Percentiles rank a stretch among this genome's conserved stretches.
Conservation (phyloP, 2,888 invertebrate genomes). For the Troides aeacus region DNA sequence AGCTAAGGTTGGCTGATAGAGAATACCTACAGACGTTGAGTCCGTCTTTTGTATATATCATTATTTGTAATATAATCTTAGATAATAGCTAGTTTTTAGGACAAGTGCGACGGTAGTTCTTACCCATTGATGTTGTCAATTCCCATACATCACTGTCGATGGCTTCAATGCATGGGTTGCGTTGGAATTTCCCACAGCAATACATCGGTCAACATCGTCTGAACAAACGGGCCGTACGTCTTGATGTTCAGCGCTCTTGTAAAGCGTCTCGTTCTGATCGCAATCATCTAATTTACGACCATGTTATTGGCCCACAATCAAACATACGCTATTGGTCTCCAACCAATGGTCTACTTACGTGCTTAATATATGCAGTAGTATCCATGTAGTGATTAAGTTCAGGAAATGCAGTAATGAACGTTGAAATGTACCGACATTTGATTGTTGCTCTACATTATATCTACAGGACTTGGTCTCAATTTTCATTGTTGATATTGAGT, state of each 20-base stretch:
- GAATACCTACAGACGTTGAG: too few relatives aligned
- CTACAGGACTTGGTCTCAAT: too few relatives aligned
- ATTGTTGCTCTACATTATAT: too few relatives aligned
- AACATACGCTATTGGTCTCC: constrained; percentile 21
- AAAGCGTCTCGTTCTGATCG: constrained; percentile 53
- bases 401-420: constrained; percentile 6
- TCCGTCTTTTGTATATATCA: too few relatives aligned
- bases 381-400: neutral
- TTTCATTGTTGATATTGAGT: too few relatives aligned
- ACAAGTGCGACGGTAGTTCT: constrained; percentile 6
- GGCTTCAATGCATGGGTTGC: constrained; percentile 15
- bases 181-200: constrained; percentile 14
- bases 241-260: constrained; percentile 38
- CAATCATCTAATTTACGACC: constrained; percentile 65
- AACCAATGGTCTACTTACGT: constrained; percentile 11
- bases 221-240: constrained; percentile 26
- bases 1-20: too few relatives aligned
- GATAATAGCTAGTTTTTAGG: neutral
- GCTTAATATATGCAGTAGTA: constrained; percentile 1
- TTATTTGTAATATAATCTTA: neutral
- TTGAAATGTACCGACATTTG: neutral
- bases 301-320: constrained; percentile 42
- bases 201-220: constrained; percentile 25
- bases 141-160: constrained; percentile 24
- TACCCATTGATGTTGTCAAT: constrained; percentile 20